Evolutionary conservation across 2,888 invertebrate species (phyloP), one percentile per base, ranked within the genome.

Genomic region (Bhutanitis thaidina): DNA sequence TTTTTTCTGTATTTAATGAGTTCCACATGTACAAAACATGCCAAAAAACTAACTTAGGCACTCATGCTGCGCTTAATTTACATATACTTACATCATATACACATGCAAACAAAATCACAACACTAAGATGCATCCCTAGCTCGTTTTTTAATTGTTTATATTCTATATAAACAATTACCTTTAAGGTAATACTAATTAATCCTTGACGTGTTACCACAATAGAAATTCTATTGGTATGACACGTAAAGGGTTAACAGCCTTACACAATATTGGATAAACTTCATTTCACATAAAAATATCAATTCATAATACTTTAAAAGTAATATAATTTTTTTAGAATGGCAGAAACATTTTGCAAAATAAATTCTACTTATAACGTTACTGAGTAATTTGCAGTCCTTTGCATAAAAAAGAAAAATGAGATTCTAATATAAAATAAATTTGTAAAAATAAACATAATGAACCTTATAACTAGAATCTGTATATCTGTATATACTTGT

Each of bases 91-190:
- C 34, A 48, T 34, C 35, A 48, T 8, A 39, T 10, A 34, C 40
- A 25, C 49, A 49, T 49, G 55, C 52, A 44, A 43, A 25, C 20
- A 39, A 13, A 34, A 56, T 50, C 41, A 56, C 54, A 54, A 54
- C 49, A 50, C 27, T 27, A 47, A 27, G 39, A 52, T n/a, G n/a
- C n/a, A n/a, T n/a, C n/a, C n/a, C n/a, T n/a, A n/a, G n/a, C 49
- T 39, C 34, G 37, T 36, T 15, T 9, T 3, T 10, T 30, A 10
- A 4, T 30, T 30, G 5, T n/a, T 30, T 30, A 10, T 10, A n/a
- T n/a, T 15, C 8, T 25, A 20, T 27, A 12, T 7, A 40, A 29
- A 29, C 10, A 1, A 3, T 40, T 7, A 13, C 1, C 14, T 27
- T 40, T 27, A 15, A 38, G n/a, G 12, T 30, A 30, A 14, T 3